Base-by-base conservation (phyloP, 2,888 invertebrate genomes). In the Mechanitis mazaeus region DNA sequence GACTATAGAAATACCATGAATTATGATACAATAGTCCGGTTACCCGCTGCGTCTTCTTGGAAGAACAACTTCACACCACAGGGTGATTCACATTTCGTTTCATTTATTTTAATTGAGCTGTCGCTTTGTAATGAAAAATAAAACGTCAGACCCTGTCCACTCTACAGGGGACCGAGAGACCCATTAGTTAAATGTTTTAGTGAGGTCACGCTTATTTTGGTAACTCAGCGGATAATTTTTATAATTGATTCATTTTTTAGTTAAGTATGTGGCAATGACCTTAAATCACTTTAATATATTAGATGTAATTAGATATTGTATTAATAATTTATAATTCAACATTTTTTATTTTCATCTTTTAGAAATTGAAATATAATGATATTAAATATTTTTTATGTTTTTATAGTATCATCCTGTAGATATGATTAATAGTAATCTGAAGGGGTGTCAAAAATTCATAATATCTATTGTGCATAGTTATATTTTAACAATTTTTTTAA, bases 31-130 rank as follows among this genome's bases (percentile, higher is more conserved):
- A 65, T 69, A 68, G 66, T 65, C 66, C 68, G 69, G 68, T 69
- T 77, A 73, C 85, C 84, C 76, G 84, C 75, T 75, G 84, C 74
- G 63, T 76, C 78, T 85, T 85, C 85, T 75, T 35, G 70, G 85
- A 85, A 84, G 69, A 73, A 59, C 56, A 67, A 65, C 61, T 66
- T 67, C 64, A 65, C 66, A 67, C 65, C 65, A 72, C 70, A 70
- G 72, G 71, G 45, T 73, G 72, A 73, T 71, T 72, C 73, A 72
- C 66, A 69, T 70, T 66, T 60, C 56, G 65, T 68, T 66, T 70
- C 70, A 67, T 72, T 69, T 72, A 71, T 70, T 70, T 72, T 73
- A 72, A 75, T 75, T 74, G 74, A 74, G 69, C 73, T 75, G 74
- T 73, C 75, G 71, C 63, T 71, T 71, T 61, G 58, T 66, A 64